Base-by-base conservation (phyloP, 2,888 invertebrate genomes). In the Drosophila greeni region DNA sequence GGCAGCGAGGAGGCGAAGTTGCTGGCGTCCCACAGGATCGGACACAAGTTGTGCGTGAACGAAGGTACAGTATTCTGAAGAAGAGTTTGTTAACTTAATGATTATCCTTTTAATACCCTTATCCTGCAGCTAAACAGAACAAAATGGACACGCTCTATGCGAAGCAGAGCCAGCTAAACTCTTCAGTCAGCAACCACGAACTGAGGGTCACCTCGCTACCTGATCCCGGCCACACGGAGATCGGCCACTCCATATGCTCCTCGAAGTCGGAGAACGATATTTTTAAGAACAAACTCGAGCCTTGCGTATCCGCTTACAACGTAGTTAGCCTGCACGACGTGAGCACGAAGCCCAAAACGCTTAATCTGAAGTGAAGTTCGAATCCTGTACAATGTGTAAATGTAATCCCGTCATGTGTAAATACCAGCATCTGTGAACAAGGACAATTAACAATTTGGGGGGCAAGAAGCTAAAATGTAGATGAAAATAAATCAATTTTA, bases 181-280 rank as follows among this genome's bases (percentile, higher is more conserved):
- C 58, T 11, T 70, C 55, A n/a, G 53, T 70, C n/a, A 65, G 57
- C 26, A 58, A 71, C 7, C 47, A 59, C 34, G 56, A 62, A 36
- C 33, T 66, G 23, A 51, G 72, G 48, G 40, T 47, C 31, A 47
- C 47, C 9, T 47, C 66, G 31, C 34, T 66, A 37, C 57, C 61
- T 43, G 57, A 52, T 11, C 48, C 58, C 33, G 59, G 40, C 7
- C 51, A 64, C 24, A 53, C 26, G 23, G 62, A 72, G 24, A 33
- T 56, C 23, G 55, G 52, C 12, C 55, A 39, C 18, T 67, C 67
- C 12, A 58, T 72, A 34, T 59, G 67, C 42, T 60, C 73, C 29
- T 84, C 84, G 6, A 82, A 83, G 54, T 84, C 84, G 14, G 84
- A 83, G 52, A 83, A 75, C 49, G 82, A 84, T 58, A 84, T 84